A percentile compares a stretch with the other conserved stretches of the same genome.
Evolutionary conservation across 2,888 invertebrate genomes (phyloP).

Genomic region (Theodoxus fluviatilis): DNA sequence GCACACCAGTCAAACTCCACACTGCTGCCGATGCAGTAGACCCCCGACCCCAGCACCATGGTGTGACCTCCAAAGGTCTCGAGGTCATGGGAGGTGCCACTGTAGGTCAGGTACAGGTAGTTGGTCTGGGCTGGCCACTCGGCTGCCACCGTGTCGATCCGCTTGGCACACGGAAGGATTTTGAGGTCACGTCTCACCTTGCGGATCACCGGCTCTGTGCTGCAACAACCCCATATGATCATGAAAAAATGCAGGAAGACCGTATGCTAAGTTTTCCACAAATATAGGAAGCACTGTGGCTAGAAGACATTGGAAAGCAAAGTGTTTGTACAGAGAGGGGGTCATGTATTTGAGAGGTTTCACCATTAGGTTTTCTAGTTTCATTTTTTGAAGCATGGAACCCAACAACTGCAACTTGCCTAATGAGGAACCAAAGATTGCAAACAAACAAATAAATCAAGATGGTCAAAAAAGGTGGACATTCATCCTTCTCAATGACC

Average conservation of each 20-base stretch:
- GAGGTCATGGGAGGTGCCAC: slow-evolving; percentile 71
- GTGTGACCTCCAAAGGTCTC: slow-evolving; percentile 49
- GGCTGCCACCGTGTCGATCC: slow-evolving; percentile 98
- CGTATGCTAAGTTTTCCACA: background rate
- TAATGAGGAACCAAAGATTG: no score
- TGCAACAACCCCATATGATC: slow-evolving; percentile 67
- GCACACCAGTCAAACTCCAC: slow-evolving; percentile 99
- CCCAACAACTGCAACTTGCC: no score
- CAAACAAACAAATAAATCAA: no score
- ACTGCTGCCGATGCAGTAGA: slow-evolving; percentile 75
- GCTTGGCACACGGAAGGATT: slow-evolving; percentile 75
- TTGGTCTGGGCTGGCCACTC: slow-evolving; percentile 99
- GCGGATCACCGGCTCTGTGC: slow-evolving; percentile 77
- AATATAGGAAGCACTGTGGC: background rate
- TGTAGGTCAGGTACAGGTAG: slow-evolving; percentile 97
- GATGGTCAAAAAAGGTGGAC: no score
- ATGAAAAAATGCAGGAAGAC: background rate
- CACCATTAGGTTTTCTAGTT: no score
- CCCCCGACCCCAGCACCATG: slow-evolving; percentile 80
- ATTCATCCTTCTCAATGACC: no score
- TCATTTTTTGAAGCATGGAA: no score
- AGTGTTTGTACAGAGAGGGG: no score
- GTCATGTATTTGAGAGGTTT: background rate
- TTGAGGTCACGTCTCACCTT: slow-evolving; percentile 46
- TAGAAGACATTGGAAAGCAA: background rate